Conservation (phyloP, 2,113 vertebrate species). For the Rana temporaria region DNA sequence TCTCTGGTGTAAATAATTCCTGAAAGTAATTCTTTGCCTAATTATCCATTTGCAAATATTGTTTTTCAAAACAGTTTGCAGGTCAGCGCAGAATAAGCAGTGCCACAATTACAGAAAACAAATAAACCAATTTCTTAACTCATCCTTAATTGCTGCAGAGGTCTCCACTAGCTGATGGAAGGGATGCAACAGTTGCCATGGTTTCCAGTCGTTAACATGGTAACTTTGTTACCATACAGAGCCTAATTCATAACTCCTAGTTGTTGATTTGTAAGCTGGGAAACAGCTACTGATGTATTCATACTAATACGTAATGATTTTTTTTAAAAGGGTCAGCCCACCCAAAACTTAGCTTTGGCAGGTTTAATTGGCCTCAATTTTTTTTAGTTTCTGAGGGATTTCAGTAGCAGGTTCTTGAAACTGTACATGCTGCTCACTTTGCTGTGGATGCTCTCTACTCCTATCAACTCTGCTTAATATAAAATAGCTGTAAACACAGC, state of each 20-base stretch:
- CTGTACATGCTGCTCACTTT: no score
- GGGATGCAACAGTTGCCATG: conserved; percentile 38
- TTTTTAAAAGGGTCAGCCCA: conserved; percentile 25
- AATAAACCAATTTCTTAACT: conserved; percentile 54
- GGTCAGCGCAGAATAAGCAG: conserved; percentile 48
- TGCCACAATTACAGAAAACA: conserved; percentile 55
- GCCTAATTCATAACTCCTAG: not conserved
- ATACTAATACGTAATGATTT: conserved; percentile 19
- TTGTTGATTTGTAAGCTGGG: conserved; percentile 23
- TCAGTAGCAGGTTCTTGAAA: no score
- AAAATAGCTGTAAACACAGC: no score
- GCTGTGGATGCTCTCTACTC: no score
- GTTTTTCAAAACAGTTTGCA: conserved; percentile 45
- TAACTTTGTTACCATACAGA: conserved; percentile 24
- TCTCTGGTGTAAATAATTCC: conserved; percentile 38
- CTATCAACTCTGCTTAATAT: no score
- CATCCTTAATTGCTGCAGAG: conserved; percentile 39
- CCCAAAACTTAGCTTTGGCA: no score
- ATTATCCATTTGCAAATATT: conserved; percentile 55
- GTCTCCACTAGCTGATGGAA: conserved; percentile 27
- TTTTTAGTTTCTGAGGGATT: no score
- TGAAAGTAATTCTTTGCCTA: conserved; percentile 42
- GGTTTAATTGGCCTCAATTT: no score
- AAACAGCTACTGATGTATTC: conserved; percentile 37
- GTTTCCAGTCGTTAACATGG: conserved; percentile 13